These are phyloP conservation scores for Diuraphis noxia DNA, from an alignment of 1,140 invertebrate genomes.

Conservation along the genomic window DNA sequence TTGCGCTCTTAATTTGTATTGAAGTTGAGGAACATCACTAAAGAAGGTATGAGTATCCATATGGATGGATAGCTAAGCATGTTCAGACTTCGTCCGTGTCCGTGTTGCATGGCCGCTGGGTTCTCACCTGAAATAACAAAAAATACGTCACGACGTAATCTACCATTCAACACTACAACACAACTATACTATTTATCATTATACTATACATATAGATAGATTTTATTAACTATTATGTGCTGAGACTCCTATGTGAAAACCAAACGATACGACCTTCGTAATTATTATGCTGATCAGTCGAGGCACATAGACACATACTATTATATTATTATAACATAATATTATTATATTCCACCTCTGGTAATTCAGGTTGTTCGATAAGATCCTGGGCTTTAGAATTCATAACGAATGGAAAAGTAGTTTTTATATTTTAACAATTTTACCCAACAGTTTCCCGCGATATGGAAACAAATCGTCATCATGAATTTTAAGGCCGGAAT, in stretches of 20 bases:
- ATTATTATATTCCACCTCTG: no score
- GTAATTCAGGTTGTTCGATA: not conserved
- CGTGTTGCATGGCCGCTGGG: slow-evolving; percentile 56
- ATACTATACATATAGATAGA: not conserved
- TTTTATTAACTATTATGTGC: no score
- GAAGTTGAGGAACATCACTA: slow-evolving; percentile 32
- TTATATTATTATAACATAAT: not conserved
- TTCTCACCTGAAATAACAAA: slow-evolving; percentile 55
- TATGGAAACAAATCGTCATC: no score
- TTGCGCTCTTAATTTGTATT: not conserved
- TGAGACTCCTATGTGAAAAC: no score
- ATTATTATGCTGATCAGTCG: not conserved
- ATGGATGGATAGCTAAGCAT: slow-evolving; percentile 53
- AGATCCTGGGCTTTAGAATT: not conserved
- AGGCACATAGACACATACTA: not conserved
- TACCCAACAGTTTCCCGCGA: no score
- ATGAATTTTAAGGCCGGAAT: no score
- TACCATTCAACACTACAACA: not conserved
- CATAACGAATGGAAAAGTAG: not conserved
- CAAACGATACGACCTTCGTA: no score
- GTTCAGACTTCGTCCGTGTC: slow-evolving; percentile 53
- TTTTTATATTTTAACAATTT: no score
- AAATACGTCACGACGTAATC: not conserved
- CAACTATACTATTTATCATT: not conserved
- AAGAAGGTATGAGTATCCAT: slow-evolving; percentile 53